A percentile compares a stretch with the other conserved stretches of the same genome.
phyloP scores from a whole-genome alignment of 2,888 invertebrate species.

The Andricus curvator region DNA sequence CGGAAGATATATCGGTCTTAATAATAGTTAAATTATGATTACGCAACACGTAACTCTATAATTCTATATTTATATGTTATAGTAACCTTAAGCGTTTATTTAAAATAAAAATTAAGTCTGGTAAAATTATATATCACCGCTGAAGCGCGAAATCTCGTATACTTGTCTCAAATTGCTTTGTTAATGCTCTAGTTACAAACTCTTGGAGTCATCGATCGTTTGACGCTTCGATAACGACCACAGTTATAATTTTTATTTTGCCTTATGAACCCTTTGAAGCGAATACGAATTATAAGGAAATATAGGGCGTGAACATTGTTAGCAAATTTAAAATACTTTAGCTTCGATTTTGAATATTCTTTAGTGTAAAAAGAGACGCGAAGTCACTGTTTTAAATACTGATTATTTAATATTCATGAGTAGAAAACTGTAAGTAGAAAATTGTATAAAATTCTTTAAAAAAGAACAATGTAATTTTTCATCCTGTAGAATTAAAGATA shows the following conservation, averaged over 20 bases:
- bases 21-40: no score
- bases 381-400: not conserved
- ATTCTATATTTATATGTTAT: no score
- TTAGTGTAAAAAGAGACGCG: not conserved
- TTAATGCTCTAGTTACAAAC: not conserved
- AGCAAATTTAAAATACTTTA: not conserved
- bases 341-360: not conserved
- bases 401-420: not conserved
- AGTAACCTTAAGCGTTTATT: no score
- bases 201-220: not conserved
- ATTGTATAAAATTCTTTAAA: not conserved
- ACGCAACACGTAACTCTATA: no score
- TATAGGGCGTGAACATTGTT: no score
- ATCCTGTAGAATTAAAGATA: not conserved
- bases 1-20: no score
- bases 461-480: not conserved
- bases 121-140: conserved; percentile 2
- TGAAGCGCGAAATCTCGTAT: conserved; percentile 12
- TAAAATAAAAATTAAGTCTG: not conserved
- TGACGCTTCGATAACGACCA: not conserved
- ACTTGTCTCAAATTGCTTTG: conserved; percentile 13
- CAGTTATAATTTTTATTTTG: not conserved
- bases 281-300: not conserved
- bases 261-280: not conserved
- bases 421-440: not conserved